Percentiles rank a stretch among this genome's conserved stretches.
These are phyloP conservation scores for Alectoris magna DNA, from an alignment of 2,797 vertebrate genomes.

Conservation along the genomic window DNA sequence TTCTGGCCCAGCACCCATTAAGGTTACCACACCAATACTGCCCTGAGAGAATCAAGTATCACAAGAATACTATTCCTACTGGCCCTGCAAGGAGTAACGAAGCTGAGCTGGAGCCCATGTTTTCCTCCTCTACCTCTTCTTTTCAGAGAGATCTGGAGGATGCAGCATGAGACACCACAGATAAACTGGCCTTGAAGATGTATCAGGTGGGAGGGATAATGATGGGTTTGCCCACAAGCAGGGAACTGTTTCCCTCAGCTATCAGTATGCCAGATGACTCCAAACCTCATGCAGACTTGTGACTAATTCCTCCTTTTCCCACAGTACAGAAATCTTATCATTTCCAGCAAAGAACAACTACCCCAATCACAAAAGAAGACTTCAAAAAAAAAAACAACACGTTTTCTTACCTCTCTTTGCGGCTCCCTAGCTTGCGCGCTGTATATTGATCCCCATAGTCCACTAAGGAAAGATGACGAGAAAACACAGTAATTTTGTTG, in stretches of 20 bases:
- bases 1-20: neutral
- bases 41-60: neutral
- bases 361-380: neutral
- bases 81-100: neutral
- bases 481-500: conserved; percentile 91
- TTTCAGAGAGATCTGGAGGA: neutral
- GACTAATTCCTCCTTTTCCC: neutral
- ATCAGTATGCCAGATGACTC: neutral
- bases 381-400: neutral
- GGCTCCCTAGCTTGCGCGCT: conserved; percentile 90
- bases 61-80: neutral
- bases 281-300: neutral
- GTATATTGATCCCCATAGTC: conserved; percentile 95
- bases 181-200: neutral
- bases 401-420: conserved; percentile 89
- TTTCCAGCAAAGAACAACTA: neutral
- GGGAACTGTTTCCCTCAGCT: neutral
- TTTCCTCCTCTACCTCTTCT: neutral
- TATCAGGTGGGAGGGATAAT: neutral
- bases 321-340: neutral
- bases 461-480: conserved; percentile 90
- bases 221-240: neutral
- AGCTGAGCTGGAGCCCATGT: neutral
- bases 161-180: neutral
- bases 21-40: neutral